Percentiles rank a stretch among this genome's conserved stretches.
phyloP scores from a whole-genome alignment of 2,797 vertebrate genomes.

The Melanotaenia boesemani region DNA sequence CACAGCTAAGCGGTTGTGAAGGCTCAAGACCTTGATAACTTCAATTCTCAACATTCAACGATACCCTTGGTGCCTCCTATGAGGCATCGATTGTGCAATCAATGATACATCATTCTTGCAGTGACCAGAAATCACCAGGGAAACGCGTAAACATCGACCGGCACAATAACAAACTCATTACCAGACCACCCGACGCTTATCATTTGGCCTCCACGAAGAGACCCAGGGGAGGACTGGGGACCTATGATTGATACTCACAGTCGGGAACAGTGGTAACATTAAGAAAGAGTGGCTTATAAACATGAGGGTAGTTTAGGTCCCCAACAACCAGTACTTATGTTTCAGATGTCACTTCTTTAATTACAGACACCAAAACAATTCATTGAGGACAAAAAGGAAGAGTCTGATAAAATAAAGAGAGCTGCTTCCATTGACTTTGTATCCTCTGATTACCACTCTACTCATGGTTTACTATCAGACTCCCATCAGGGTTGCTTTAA shows the following conservation, averaged over 20 bases:
- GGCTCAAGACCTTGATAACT: conserved; percentile 7
- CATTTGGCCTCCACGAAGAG: background rate
- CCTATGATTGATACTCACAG: conserved; percentile 22
- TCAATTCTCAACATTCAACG: background rate
- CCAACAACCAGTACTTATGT: background rate
- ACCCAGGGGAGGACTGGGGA: background rate
- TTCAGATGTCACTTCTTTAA: conserved; percentile 52
- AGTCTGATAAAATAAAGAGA: background rate
- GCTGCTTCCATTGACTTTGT: background rate
- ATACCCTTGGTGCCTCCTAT: background rate
- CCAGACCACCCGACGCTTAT: conserved; percentile 22
- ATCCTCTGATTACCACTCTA: background rate
- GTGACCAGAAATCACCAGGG: conserved; percentile 30
- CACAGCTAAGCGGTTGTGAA: background rate
- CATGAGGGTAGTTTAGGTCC: background rate
- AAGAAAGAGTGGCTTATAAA: background rate
- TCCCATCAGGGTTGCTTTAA: background rate
- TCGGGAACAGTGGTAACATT: background rate
- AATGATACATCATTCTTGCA: conserved; percentile 40
- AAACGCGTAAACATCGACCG: conserved; percentile 19
- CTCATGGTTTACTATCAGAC: background rate
- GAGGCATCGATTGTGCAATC: conserved; percentile 48
- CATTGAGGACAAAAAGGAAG: background rate
- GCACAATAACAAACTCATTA: conserved; percentile 49
- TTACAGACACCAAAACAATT: conserved; percentile 31